Conservation (phyloP, 2,113 vertebrate species). For the Syngnathus typhle region DNA sequence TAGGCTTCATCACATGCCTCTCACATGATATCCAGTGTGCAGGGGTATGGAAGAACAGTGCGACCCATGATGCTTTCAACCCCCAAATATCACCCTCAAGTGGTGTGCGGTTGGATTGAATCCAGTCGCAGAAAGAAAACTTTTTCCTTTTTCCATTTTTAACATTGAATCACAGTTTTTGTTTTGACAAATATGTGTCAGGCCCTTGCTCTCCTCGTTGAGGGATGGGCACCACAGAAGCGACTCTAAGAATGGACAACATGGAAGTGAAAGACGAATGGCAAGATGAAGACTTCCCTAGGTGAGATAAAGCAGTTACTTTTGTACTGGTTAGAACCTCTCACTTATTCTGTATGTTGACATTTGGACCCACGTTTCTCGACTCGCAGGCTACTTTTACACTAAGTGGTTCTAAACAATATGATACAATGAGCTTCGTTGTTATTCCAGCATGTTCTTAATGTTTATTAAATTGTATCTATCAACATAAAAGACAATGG, state of each 20-base stretch:
- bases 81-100: conserved; percentile 13
- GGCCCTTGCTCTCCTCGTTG: conserved; percentile 28
- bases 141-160: background rate
- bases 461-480: too few species aligned
- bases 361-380: background rate
- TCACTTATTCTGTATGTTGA: background rate
- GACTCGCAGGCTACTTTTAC: background rate
- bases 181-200: conserved; percentile 9
- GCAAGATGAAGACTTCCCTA: conserved; percentile 88
- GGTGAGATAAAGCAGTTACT: conserved; percentile 51
- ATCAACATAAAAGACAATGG: background rate
- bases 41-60: conserved; percentile 31
- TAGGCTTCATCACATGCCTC: conserved; percentile 45
- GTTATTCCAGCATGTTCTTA: too few species aligned
- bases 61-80: conserved; percentile 36
- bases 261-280: conserved; percentile 90
- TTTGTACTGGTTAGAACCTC: background rate
- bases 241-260: conserved; percentile 83
- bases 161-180: background rate
- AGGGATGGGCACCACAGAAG: conserved; percentile 84
- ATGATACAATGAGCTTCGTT: background rate
- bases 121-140: background rate
- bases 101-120: conserved; percentile 12
- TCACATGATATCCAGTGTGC: conserved; percentile 49
- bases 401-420: background rate